Base-by-base conservation (phyloP, 2,888 invertebrate genomes). In the Lithophane leautieri region DNA sequence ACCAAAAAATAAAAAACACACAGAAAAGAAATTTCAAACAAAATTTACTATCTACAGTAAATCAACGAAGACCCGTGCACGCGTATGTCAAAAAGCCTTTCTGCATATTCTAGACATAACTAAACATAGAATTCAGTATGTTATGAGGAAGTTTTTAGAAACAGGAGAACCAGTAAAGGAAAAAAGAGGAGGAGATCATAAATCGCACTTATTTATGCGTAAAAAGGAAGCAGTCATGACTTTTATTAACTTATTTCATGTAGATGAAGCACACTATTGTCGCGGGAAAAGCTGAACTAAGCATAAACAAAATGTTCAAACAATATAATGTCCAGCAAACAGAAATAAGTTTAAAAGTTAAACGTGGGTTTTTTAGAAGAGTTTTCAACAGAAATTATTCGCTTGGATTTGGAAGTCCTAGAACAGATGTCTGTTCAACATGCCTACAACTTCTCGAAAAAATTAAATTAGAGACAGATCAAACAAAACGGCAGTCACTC, bases 381-480 rank as follows among this genome's bases (percentile, higher is more conserved):
- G 1, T 58, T 58, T 58, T 58, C 25, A 28, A 58, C 1, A 58
- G 25, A 58, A 58, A 58, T 16, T 25, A 28, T 28, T 58, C 25
- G 16, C 58, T 58, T 58, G 58, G 58, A 58, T 28, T 58, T 19
- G 28, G 58, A 0, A 58, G 58, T 28, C 58, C 58, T 58, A 28
- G 58, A 4, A 58, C 58, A 58, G 58, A 58, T 58, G 58, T 58
- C 58, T 28, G 58, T 58, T 58, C 58, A 28, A 58, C 25, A 19
- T 58, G 58, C 25, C 58, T 28, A 58, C 58, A 58, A 9, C 58
- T 58, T 19, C 19, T 58, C 28, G 58, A 58, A 58, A 58, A 28
- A 58, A 28, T 28, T 28, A 58, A 58, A 28, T 58, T 58, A 28
- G 28, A 58, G 8, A 28, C 58, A 58, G 56, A 58, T 58, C 2